phyloP scores from a whole-genome alignment of 1,140 invertebrate species.

The Dendrolimus punctatus region DNA sequence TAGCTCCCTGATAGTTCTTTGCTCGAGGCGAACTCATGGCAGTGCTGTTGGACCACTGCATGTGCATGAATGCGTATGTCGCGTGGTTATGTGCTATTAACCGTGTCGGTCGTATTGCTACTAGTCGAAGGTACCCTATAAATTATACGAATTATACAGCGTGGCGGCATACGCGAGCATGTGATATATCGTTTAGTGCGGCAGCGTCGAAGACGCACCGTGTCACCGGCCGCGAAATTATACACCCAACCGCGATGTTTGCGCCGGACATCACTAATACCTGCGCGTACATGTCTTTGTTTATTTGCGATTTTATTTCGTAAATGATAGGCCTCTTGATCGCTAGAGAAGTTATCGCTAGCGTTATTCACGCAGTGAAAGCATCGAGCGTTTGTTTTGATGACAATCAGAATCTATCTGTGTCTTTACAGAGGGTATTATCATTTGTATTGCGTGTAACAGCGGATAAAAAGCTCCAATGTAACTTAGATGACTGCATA shows the following conservation, averaged over 20 bases:
- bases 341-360: slow-evolving; percentile 48
- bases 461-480: slow-evolving; percentile 18
- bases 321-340: slow-evolving; percentile 55
- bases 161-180: slow-evolving; percentile 39
- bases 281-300: slow-evolving; percentile 25
- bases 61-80: slow-evolving; percentile 40
- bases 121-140: slow-evolving; percentile 49
- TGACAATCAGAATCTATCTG: slow-evolving; percentile 58
- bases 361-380: slow-evolving; percentile 40
- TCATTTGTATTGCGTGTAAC: slow-evolving; percentile 46
- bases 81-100: slow-evolving; percentile 62
- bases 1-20: slow-evolving; percentile 10
- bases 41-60: slow-evolving; percentile 3
- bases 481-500: slow-evolving; percentile 19
- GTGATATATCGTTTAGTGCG: slow-evolving; percentile 65
- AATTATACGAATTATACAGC: slow-evolving; percentile 68
- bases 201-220: slow-evolving; percentile 29
- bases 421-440: slow-evolving; percentile 38
- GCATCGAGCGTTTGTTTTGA: slow-evolving; percentile 42
- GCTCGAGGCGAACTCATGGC: slow-evolving; percentile 10
- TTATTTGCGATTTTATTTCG: slow-evolving; percentile 64
- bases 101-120: slow-evolving; percentile 35
- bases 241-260: slow-evolving; percentile 47
- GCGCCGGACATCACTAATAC: slow-evolving; percentile 46
- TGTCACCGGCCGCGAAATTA: slow-evolving; percentile 65